These are phyloP conservation scores for Polylopha cassiicola DNA, from an alignment of 2,888 invertebrate genomes.

Conservation along the genomic window DNA sequence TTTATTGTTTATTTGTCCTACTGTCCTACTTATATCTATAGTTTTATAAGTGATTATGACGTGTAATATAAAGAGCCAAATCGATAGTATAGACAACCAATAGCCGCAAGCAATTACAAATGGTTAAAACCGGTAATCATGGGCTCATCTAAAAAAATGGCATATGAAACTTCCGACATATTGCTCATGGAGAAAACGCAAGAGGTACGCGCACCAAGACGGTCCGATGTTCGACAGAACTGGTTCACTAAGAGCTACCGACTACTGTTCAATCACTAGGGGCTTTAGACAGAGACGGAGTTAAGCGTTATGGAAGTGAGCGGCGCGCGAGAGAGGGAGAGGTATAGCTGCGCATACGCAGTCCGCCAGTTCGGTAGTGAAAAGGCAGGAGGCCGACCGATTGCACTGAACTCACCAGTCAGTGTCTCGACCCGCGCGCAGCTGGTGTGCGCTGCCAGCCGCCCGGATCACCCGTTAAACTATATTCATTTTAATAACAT, in stretches of 20 bases:
- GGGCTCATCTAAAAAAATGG: slow-evolving; percentile 59
- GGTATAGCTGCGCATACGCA: slow-evolving; percentile 57
- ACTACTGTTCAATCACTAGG: slow-evolving; percentile 67
- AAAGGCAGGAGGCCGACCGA: slow-evolving; percentile 55
- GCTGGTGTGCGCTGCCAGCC: slow-evolving; percentile 61
- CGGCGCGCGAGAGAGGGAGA: slow-evolving; percentile 38
- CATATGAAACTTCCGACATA: slow-evolving; percentile 55
- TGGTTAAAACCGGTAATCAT: slow-evolving; percentile 59
- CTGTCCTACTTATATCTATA: too few species aligned
- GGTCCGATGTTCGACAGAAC: slow-evolving; percentile 63
- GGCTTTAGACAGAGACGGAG: slow-evolving; percentile 34
- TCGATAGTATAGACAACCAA: slow-evolving; percentile 38
- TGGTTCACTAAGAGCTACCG: slow-evolving; percentile 61
- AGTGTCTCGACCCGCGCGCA: slow-evolving; percentile 64
- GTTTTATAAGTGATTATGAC: too few species aligned
- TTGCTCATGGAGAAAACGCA: slow-evolving; percentile 60
- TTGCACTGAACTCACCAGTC: slow-evolving; percentile 61
- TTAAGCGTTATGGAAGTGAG: slow-evolving; percentile 19
- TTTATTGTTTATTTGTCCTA: too few species aligned
- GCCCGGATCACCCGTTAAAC: slow-evolving; percentile 58
- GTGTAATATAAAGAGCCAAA: slow-evolving; percentile 16
- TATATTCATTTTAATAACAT: slow-evolving; percentile 47
- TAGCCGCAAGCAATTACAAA: slow-evolving; percentile 52
- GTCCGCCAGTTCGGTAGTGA: slow-evolving; percentile 54
- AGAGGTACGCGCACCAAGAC: slow-evolving; percentile 36